Percentiles rank a stretch among this genome's conserved stretches.
Conservation (phyloP, 2,113 vertebrate genomes). For the Sakesphorus luctuosus region DNA sequence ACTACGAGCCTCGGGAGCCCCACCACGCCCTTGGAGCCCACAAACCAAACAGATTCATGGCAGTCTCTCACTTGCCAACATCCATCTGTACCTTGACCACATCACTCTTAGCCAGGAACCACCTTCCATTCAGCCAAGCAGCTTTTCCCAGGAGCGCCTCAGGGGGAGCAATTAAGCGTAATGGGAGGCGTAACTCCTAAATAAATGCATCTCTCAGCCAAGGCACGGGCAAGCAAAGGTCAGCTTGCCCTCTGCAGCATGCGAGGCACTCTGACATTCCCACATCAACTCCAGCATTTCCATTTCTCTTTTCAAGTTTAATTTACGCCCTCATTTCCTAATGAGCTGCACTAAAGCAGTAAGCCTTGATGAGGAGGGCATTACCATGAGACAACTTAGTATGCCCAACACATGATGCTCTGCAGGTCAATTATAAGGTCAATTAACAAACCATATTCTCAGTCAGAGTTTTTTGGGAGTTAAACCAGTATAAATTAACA, state of each 20-base stretch:
- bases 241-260: not conserved
- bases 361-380: not conserved
- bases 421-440: not conserved
- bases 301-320: not conserved
- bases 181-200: not conserved
- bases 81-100: not conserved
- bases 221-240: not conserved
- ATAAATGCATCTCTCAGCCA: not conserved
- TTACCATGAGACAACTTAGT: not conserved
- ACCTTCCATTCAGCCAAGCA: not conserved
- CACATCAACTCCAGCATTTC: not conserved
- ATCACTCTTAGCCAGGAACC: not conserved
- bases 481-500: not conserved
- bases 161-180: not conserved
- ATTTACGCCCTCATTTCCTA: conserved; percentile 8
- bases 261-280: not conserved
- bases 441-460: conserved; percentile 12
- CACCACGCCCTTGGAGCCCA: not conserved
- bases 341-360: conserved; percentile 4
- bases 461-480: not conserved
- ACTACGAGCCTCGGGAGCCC: not conserved
- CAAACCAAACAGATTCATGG: not conserved
- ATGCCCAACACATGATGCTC: not conserved
- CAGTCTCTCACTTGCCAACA: not conserved
- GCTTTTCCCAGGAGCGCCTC: not conserved